Percentiles rank a stretch among this genome's conserved stretches.
These are phyloP conservation scores for Platysternon megacephalum DNA, from an alignment of 2,113 vertebrate genomes.

Conservation along the genomic window DNA sequence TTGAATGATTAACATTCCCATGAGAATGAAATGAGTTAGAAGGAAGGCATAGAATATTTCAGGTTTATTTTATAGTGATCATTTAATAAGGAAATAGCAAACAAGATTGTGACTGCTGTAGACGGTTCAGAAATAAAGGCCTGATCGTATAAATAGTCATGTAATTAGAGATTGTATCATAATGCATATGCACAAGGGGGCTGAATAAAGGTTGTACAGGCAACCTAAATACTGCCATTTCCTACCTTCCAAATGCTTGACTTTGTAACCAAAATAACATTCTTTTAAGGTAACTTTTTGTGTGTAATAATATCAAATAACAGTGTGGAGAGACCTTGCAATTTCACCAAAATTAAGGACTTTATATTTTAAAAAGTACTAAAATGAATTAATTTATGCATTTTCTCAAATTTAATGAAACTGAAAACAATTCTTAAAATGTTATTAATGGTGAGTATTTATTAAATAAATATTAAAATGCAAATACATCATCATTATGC, in stretches of 20 bases:
- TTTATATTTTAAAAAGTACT: too few species aligned
- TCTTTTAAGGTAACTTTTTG: too few species aligned
- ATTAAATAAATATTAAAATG: too few species aligned
- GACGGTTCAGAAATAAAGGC: neutral
- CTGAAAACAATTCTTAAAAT: too few species aligned
- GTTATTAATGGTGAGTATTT: too few species aligned
- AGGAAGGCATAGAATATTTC: slow-evolving; percentile 49
- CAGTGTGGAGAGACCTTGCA: too few species aligned
- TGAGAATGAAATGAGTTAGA: neutral
- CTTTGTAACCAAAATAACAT: neutral
- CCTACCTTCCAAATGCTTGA: slow-evolving; percentile 15
- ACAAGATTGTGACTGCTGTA: neutral
- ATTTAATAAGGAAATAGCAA: slow-evolving; percentile 36
- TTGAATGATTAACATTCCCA: slow-evolving; percentile 9
- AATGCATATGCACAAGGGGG: slow-evolving; percentile 33
- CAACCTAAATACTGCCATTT: slow-evolving; percentile 33
- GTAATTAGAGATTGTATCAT: neutral
- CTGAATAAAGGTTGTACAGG: slow-evolving; percentile 47
- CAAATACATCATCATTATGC: too few species aligned
- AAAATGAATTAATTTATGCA: too few species aligned
- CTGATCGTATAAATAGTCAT: slow-evolving; percentile 8
- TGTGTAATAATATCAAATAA: too few species aligned
- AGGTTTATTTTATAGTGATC: slow-evolving; percentile 44
- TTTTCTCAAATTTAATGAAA: too few species aligned
- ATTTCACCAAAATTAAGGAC: too few species aligned